Evolutionary conservation across 2,888 invertebrate species (phyloP).

Genomic region (Dermolepida albohirtum): DNA sequence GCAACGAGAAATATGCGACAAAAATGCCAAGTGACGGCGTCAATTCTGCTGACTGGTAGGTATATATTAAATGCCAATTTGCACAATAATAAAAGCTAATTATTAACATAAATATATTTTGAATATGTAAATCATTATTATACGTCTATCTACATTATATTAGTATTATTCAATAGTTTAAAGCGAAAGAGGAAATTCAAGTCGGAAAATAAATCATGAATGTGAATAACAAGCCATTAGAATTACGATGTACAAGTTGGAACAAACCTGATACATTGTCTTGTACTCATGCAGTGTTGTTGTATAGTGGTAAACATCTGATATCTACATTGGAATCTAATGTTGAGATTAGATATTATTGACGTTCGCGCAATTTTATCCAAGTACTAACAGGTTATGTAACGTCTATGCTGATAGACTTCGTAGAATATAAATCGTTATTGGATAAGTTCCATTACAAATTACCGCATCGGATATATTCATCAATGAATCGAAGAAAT

Average conservation of each 20-base stretch:
- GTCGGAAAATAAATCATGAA: too few species aligned
- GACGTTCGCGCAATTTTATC: conserved; percentile 37
- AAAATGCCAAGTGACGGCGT: too few species aligned
- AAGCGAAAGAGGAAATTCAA: too few species aligned
- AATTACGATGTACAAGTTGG: conserved; percentile 15
- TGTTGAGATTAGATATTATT: conserved; percentile 15
- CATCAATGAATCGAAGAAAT: conserved; percentile 30
- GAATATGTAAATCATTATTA: too few species aligned
- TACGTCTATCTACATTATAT: too few species aligned
- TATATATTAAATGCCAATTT: too few species aligned
- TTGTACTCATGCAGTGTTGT: conserved; percentile 4
- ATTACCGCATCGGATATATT: conserved; percentile 31
- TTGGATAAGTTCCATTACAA: conserved; percentile 32
- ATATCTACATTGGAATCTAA: conserved; percentile 11
- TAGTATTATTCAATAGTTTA: too few species aligned
- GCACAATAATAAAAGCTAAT: too few species aligned
- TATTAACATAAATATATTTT: too few species aligned
- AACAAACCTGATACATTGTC: conserved; percentile 22
- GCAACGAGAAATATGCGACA: too few species aligned
- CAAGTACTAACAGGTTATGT: conserved; percentile 29
- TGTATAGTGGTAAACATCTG: conserved; percentile 23
- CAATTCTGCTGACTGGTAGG: too few species aligned
- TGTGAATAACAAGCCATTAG: not conserved
- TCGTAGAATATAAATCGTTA: conserved; percentile 30
- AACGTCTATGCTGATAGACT: conserved; percentile 26